Base-by-base conservation (phyloP, 2,797 vertebrate genomes). In the Falco rusticolus region DNA sequence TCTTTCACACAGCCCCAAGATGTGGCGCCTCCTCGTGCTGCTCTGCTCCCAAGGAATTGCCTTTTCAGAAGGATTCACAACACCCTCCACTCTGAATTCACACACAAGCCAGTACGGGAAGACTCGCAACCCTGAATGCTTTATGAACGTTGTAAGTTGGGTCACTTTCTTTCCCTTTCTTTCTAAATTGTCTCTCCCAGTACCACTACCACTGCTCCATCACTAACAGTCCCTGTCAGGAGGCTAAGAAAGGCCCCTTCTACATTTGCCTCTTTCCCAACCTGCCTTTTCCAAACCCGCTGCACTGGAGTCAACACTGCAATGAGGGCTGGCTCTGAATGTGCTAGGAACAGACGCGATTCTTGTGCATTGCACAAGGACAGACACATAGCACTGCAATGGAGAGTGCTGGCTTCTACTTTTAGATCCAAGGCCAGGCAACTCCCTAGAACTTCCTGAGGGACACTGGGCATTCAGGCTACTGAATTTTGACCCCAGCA, bases 61-160 rank as follows among this genome's bases (percentile, higher is more conserved):
- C 66, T 93, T 64, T 63, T 88, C 74, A 56, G 47, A 31, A 34
- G 92, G 84, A 80, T 63, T 83, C 70, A 47, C 45, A 66, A 5
- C 19, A 53, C n/a, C 24, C 29, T 65, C 10, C 41, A 1, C 16
- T 50, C 39, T 13, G 9, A 71, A 29, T 21, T 59, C 8, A 61
- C 80, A 76, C 71, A 83, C 61, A 50, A 71, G 16, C 53, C 31
- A 4, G 28, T 13, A 5, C 61, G 70, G 33, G 71, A 74, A 63
- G 65, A 39, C 47, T 17, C 59, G 19, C 14, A 56, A 96, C 34
- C 94, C 94, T 0, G 94, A 97, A 50, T 90, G 82, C 12, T 96
- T 96, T 70, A 94, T 97, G 93, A 97, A 96, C 0, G 65, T 95
- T 48, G 97, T 97, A 90, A 95, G 97, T 87, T 41, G 31, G 11